phyloP scores from a whole-genome alignment of 2,797 vertebrate species.

The Gymnoscopelus microlampas region DNA sequence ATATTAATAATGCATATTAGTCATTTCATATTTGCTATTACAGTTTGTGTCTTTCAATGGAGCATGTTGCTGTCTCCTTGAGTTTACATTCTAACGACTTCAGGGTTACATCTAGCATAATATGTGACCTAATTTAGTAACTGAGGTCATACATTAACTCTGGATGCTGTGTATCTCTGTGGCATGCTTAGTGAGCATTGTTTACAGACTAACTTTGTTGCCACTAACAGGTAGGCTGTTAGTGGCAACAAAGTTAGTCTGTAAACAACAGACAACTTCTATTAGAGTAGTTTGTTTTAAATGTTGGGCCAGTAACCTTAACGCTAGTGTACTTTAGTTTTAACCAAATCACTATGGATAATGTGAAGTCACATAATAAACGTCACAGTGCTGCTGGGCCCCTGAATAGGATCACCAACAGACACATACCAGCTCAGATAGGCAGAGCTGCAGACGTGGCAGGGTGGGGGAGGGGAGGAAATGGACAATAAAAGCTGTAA shows the following conservation, averaged over 20 bases:
- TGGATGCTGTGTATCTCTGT: not conserved
- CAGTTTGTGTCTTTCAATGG: not conserved
- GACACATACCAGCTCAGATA: conserved; percentile 7
- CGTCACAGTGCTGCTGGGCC: not conserved
- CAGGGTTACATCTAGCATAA: not conserved
- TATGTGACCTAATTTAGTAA: conserved; percentile 13
- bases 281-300: not conserved
- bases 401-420: conserved; percentile 12
- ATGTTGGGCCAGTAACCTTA: not conserved
- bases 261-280: not conserved
- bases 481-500: not conserved
- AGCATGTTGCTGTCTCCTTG: not conserved
- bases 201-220: not conserved
- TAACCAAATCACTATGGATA: not conserved
- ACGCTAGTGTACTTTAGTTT: not conserved
- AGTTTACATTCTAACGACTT: not conserved
- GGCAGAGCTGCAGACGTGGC: conserved; percentile 34
- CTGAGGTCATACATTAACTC: conserved; percentile 6
- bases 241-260: too few species aligned
- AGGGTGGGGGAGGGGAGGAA: conserved; percentile 21
- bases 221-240: too few species aligned
- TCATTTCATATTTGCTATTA: too few species aligned
- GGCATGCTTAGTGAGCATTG: not conserved
- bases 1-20: not conserved
- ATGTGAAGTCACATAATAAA: not conserved